Base-by-base conservation (phyloP, 2,888 invertebrate species). In the Cerceris ruficornis region DNA sequence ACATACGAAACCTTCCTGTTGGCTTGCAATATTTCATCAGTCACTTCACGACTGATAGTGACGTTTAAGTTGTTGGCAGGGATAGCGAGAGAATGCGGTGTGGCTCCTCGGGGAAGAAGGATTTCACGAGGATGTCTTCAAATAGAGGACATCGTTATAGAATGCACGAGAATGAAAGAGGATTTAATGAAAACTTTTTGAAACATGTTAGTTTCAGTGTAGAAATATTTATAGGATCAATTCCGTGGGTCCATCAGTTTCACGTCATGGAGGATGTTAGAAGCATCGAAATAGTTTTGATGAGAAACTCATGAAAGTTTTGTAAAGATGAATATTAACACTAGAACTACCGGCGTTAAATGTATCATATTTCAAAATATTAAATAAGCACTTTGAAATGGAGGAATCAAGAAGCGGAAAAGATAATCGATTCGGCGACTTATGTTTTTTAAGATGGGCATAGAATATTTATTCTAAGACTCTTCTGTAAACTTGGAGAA, bases 21-120 rank as follows among this genome's bases (percentile, higher is more conserved):
- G n/a, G 11, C 13, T 14, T 13, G 15, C 8, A n/a, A 62, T 52
- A n/a, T 64, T 46, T 58, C 62, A 68, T 74, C 59, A 55, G 61
- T 73, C 46, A 28, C 8, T 14, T 14, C 42, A n/a, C 49, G 28
- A 17, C 15, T 64, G 54, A 68, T 64, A 17, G 57, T 41, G 46
- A 46, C 46, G 9, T 54, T 52, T 17, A 70, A 43, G 39, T 14
- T 0, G 49, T 50, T 15, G 50, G 39, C 43, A 55, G n/a, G 58
- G 50, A 62, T 62, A 50, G 41, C 9, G 13, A 50, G 61, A 9
- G 52, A n/a, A n/a, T n/a, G 61, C 59, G 13, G 43, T 1, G 41
- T 49, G 58, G 39, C 55, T 41, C 28, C 49, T 54, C 46, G 54
- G 7, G 17, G 50, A 28, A 28, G 50, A n/a, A 41, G 11, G 69